A percentile compares a stretch with the other conserved stretches of the same genome.
These are phyloP conservation scores for Sus scrofa DNA, from an alignment of 2,113 vertebrate species.

Conservation along the genomic window DNA sequence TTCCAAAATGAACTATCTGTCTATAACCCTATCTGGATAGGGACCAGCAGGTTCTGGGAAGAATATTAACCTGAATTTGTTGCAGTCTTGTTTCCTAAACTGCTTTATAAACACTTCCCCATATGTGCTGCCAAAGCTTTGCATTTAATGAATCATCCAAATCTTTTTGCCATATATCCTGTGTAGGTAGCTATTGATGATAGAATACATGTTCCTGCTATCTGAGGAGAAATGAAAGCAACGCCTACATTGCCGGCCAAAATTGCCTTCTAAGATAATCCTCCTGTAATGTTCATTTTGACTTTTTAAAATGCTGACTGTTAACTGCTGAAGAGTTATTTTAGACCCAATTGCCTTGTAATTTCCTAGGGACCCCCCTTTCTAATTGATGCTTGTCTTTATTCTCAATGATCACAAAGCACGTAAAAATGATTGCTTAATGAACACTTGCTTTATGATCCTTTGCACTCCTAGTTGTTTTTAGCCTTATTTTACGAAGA, in stretches of 20 bases:
- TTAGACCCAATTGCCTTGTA: background rate
- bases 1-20: conserved; percentile 63
- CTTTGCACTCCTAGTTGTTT: background rate
- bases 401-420: background rate
- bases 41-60: conserved; percentile 64
- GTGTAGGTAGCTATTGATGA: conserved; percentile 43
- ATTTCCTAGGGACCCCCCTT: background rate
- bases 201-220: conserved; percentile 25
- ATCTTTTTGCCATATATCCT: conserved; percentile 76
- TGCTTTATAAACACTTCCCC: conserved; percentile 77
- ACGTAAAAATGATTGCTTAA: background rate
- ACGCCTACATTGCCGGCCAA: background rate
- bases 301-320: background rate
- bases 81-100: conserved; percentile 71
- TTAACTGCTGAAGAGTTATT: conserved; percentile 2
- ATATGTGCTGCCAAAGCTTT: conserved; percentile 72
- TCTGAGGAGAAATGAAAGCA: conserved; percentile 32
- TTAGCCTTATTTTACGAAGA: background rate
- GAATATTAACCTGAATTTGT: conserved; percentile 79
- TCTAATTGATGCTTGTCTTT: background rate
- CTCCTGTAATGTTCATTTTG: conserved; percentile 45
- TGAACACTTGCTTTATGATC: background rate
- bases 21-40: conserved; percentile 41
- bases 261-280: conserved; percentile 30
- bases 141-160: conserved; percentile 77